A percentile compares a stretch with the other conserved stretches of the same genome.
Evolutionary conservation across 2,888 invertebrate genomes (phyloP).

Genomic region (Brachyopa scutellaris): DNA sequence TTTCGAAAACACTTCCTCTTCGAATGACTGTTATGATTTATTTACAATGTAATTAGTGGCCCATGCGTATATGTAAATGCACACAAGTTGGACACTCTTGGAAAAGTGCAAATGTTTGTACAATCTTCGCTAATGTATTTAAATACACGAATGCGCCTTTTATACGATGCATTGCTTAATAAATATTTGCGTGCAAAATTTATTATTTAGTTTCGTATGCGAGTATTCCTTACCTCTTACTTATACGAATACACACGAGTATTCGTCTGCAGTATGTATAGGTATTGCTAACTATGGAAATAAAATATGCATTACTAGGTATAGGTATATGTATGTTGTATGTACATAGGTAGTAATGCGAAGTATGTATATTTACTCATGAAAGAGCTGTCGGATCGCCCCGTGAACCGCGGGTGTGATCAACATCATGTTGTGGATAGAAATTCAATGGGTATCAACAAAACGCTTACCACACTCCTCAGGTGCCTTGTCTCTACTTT

Average conservation of each 20-base stretch:
- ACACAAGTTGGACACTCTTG: conserved; percentile 28
- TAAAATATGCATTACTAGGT: conserved; percentile 20
- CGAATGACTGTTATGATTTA: conserved; percentile 55
- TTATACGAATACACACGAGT: no score
- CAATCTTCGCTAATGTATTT: conserved; percentile 49
- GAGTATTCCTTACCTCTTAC: neutral
- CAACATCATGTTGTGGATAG: conserved; percentile 58
- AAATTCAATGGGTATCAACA: conserved; percentile 62
- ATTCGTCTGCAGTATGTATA: neutral
- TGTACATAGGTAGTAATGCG: neutral
- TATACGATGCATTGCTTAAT: conserved; percentile 38
- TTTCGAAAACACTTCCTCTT: conserved; percentile 39
- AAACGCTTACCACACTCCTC: neutral
- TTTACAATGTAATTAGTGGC: conserved; percentile 64
- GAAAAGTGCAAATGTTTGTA: conserved; percentile 53
- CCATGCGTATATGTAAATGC: conserved; percentile 11
- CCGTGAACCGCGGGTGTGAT: conserved; percentile 62
- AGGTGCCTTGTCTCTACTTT: neutral
- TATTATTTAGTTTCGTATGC: conserved; percentile 32
- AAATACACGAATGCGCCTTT: conserved; percentile 15
- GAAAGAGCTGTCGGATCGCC: conserved; percentile 37
- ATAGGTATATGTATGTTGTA: neutral
- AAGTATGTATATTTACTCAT: conserved; percentile 39
- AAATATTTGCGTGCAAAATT: conserved; percentile 66
- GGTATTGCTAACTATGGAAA: conserved; percentile 26